phyloP scores from a whole-genome alignment of 2,888 invertebrate genomes.

The Mythimna albipuncta region DNA sequence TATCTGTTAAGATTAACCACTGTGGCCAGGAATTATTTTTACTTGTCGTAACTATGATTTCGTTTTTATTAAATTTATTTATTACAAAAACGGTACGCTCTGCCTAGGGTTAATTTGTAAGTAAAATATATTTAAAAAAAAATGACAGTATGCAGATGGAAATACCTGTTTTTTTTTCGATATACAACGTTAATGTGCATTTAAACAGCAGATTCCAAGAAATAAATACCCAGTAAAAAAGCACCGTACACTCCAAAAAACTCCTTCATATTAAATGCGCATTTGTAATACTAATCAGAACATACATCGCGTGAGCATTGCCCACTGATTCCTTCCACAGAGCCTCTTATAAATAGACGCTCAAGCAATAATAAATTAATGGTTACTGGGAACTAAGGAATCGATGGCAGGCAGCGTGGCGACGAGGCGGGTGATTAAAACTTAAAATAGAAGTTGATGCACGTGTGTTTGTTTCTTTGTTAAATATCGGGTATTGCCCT shows the following conservation, averaged over 20 bases:
- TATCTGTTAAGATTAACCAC: too few species aligned
- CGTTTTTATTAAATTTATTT: too few species aligned
- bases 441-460: slow-evolving; percentile 27
- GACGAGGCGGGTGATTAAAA: slow-evolving; percentile 29
- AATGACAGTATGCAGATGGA: too few species aligned
- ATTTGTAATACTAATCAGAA: slow-evolving; percentile 25
- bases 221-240: not conserved
- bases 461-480: slow-evolving; percentile 5
- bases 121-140: not conserved
- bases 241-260: not conserved
- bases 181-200: not conserved
- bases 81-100: too few species aligned
- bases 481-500: not conserved
- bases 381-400: slow-evolving; percentile 39
- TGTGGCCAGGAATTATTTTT: too few species aligned
- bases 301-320: slow-evolving; percentile 45
- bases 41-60: too few species aligned
- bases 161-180: not conserved
- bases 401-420: slow-evolving; percentile 49
- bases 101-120: too few species aligned
- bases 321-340: slow-evolving; percentile 16
- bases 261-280: slow-evolving; percentile 27
- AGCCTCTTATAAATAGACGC: slow-evolving; percentile 42
- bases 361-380: slow-evolving; percentile 52
- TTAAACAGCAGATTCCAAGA: not conserved